Percentiles rank a stretch among this genome's conserved stretches.
phyloP scores from a whole-genome alignment of 2,797 vertebrate species.

The Manis pentadactyla region DNA sequence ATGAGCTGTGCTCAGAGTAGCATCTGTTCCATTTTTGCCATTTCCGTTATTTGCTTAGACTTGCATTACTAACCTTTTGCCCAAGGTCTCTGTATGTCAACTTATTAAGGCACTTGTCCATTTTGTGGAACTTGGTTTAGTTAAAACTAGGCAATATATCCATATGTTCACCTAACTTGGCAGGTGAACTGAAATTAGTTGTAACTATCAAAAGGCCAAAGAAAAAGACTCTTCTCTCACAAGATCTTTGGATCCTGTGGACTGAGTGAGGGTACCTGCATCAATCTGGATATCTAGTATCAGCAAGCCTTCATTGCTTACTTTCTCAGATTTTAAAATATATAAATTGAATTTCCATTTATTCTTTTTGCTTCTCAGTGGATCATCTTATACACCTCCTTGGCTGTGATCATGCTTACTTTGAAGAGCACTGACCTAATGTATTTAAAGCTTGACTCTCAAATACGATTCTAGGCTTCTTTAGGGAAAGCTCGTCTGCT shows the following conservation, averaged over 20 bases:
- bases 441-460: background rate
- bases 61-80: constrained; percentile 5
- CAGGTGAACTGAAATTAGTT: background rate
- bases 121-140: constrained; percentile 25
- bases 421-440: background rate
- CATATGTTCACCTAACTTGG: background rate
- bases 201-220: background rate
- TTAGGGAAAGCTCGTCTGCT: background rate
- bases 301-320: background rate
- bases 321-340: background rate
- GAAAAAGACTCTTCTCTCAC: background rate
- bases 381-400: background rate
- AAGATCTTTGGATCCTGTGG: background rate
- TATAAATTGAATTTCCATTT: background rate
- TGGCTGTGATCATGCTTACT: background rate
- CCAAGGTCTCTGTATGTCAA: background rate
- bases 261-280: background rate
- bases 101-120: background rate
- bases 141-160: background rate
- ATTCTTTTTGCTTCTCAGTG: background rate
- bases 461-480: background rate
- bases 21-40: background rate
- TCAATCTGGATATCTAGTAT: background rate
- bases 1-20: background rate
- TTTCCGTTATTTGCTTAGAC: constrained; percentile 4